These are phyloP conservation scores for Nineta flava DNA, from an alignment of 2,888 invertebrate genomes.

Conservation along the genomic window DNA sequence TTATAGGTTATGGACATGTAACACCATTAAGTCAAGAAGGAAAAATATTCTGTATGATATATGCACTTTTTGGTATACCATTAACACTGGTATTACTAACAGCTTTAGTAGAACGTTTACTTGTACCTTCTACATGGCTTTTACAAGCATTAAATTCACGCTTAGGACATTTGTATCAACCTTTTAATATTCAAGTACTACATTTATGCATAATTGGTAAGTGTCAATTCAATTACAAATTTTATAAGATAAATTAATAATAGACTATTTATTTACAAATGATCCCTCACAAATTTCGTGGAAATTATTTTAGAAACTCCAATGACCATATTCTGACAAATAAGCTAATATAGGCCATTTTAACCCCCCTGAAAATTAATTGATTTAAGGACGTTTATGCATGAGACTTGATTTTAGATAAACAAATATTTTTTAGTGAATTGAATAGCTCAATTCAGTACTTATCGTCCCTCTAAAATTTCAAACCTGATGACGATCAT, in stretches of 20 bases:
- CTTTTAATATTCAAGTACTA: slow-evolving; percentile 58
- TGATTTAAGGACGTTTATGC: no score
- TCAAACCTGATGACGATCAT: no score
- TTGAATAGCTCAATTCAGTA: no score
- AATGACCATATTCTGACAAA: no score
- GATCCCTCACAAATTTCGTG: no score
- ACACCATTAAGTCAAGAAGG: slow-evolving; percentile 74
- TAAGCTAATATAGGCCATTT: no score
- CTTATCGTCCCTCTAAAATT: no score
- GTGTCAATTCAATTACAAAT: slow-evolving; percentile 11
- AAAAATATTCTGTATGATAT: slow-evolving; percentile 76
- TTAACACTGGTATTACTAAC: slow-evolving; percentile 69
- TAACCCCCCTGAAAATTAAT: no score
- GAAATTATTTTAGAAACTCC: no score
- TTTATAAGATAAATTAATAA: neutral
- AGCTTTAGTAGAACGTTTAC: slow-evolving; percentile 64
- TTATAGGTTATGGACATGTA: slow-evolving; percentile 73
- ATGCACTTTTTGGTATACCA: slow-evolving; percentile 74
- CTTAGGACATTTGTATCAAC: slow-evolving; percentile 54
- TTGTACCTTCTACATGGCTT: slow-evolving; percentile 56
- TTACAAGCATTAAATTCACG: slow-evolving; percentile 51
- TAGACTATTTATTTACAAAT: no score
- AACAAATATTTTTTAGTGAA: no score
- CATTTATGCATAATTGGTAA: slow-evolving; percentile 55
- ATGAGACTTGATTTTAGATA: no score